Conservation (phyloP, 2,888 invertebrate genomes). For the Xanthorhoe spadicearia region DNA sequence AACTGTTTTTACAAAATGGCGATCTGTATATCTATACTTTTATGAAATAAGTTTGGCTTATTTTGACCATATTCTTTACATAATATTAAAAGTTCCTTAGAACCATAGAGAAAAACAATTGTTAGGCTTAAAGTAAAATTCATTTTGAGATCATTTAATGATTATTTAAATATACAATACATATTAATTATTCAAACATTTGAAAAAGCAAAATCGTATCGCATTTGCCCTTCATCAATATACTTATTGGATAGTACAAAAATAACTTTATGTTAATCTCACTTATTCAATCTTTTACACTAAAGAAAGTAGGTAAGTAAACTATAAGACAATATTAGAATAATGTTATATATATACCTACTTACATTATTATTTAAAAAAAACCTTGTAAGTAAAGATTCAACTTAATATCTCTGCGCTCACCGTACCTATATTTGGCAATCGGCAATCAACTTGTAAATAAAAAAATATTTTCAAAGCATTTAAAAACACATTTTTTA, state of each 20-base stretch:
- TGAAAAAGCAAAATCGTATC: slow-evolving; percentile 34
- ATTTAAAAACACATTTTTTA: not conserved
- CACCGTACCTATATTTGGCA: not conserved
- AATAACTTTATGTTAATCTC: slow-evolving; percentile 78
- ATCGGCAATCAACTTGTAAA: not conserved
- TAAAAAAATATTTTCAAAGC: not conserved
- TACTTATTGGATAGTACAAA: slow-evolving; percentile 63
- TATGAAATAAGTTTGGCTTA: slow-evolving; percentile 59
- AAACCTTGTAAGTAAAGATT: slow-evolving; percentile 18
- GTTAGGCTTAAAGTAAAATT: slow-evolving; percentile 51
- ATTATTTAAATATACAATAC: slow-evolving; percentile 42
- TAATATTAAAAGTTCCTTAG: slow-evolving; percentile 44
- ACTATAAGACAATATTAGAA: slow-evolving; percentile 37
- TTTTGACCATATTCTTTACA: slow-evolving; percentile 47
- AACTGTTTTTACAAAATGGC: slow-evolving; percentile 71
- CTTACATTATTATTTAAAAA: slow-evolving; percentile 30
- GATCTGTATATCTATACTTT: slow-evolving; percentile 59
- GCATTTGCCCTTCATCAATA: slow-evolving; percentile 16
- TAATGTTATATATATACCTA: slow-evolving; percentile 28
- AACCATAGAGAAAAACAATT: slow-evolving; percentile 47
- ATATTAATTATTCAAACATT: slow-evolving; percentile 35
- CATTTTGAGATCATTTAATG: slow-evolving; percentile 66
- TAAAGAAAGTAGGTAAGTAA: slow-evolving; percentile 49
- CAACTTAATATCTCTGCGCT: slow-evolving; percentile 2
- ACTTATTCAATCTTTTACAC: slow-evolving; percentile 67